Evolutionary conservation across 1,140 invertebrate genomes (phyloP), one percentile per base, ranked within the genome.

Genomic region (Brachionus rotundiformis): DNA sequence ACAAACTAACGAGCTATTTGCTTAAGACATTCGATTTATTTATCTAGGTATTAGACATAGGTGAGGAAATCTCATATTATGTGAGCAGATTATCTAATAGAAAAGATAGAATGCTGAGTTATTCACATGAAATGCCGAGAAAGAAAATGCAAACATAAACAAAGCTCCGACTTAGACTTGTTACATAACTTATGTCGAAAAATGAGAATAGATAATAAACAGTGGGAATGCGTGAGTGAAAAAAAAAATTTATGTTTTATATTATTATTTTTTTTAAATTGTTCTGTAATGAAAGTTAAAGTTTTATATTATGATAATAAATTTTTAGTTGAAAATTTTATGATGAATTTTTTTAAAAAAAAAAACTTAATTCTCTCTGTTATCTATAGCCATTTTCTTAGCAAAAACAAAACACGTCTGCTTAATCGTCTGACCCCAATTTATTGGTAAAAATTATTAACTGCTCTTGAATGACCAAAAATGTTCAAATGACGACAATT

Each of bases 251-350:
- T 63, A 29, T 63, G 61, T n/a, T 63, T 54, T 19, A 19, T 7
- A 16, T 10, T 2, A 49, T 7, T 6, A 54, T n/a, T n/a, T 39
- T 41, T 41, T 41, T 41, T 41, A 63, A 63, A 63, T 27, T 29
- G 25, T 68, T 36, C 63, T 36, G 31, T 68, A 68, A 68, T 68
- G 63, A 31, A 68, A 19, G 4, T 68, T 68, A 19, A 68, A 68
- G 33, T 13, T 68, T 68, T 19, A 36, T 36, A 68, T 68, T 68
- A 68, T 68, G 36, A 68, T 68, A 68, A 68, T 68, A 16, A 68
- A 68, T 68, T 19, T 68, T 8, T 16, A 68, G 33, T 11, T n/a
- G 33, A 68, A 36, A 68, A 16, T 36, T 68, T 68, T 68, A 68
- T 68, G 63, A 36, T 16, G 63, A 68, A 68, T 36, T 68, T 68